These are phyloP conservation scores for Thera obeliscata DNA, from an alignment of 2,888 invertebrate species.

Conservation along the genomic window DNA sequence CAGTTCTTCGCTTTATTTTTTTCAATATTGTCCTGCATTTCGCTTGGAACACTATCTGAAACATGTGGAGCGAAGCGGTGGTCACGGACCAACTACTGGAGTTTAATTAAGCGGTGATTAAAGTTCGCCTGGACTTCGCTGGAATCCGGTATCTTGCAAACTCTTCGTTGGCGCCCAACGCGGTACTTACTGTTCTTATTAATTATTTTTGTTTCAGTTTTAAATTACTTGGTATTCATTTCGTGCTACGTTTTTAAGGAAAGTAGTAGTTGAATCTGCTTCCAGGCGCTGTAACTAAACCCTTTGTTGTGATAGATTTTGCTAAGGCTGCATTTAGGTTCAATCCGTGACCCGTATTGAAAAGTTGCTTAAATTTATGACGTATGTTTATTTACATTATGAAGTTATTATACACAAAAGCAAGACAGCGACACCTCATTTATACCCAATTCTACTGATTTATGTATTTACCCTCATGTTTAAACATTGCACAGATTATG, in stretches of 20 bases:
- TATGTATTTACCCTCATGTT: slow-evolving; percentile 26
- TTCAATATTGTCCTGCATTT: slow-evolving; percentile 34
- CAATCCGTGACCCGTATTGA: no score
- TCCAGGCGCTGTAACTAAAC: background rate
- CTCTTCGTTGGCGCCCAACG: slow-evolving; percentile 52
- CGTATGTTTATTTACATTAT: background rate
- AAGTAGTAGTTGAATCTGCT: background rate
- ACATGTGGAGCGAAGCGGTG: slow-evolving; percentile 48
- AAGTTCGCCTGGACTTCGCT: slow-evolving; percentile 58
- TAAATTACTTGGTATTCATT: slow-evolving; percentile 17
- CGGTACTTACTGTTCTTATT: slow-evolving; percentile 47
- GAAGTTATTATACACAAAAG: background rate
- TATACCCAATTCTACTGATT: background rate
- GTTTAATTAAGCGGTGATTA: slow-evolving; percentile 74
- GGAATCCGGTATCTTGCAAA: slow-evolving; percentile 49
- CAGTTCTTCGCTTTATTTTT: slow-evolving; percentile 22
- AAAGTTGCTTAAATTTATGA: no score
- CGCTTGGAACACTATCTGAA: slow-evolving; percentile 48
- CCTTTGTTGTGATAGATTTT: background rate
- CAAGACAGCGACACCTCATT: background rate
- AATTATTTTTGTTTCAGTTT: slow-evolving; percentile 37
- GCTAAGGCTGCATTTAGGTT: no score
- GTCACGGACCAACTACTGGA: slow-evolving; percentile 63
- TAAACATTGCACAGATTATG: slow-evolving; percentile 32
- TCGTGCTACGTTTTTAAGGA: background rate